Evolutionary conservation across 2,888 invertebrate species (phyloP).

Genomic region (Microctonus hyperodae): DNA sequence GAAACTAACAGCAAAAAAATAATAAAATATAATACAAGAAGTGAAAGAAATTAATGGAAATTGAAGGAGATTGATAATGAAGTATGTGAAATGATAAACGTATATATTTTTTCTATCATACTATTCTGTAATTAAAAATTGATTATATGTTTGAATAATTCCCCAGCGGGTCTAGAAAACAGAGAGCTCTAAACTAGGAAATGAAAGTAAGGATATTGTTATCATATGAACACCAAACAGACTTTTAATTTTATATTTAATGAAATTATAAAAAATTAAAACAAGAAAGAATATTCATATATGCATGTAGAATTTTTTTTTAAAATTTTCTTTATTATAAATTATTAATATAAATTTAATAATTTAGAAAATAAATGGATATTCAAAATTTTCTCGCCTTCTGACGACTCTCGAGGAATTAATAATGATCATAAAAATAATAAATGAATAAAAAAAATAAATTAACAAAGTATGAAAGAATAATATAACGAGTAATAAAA

Average conservation of each 20-base stretch:
- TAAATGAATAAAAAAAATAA: constrained; percentile 1
- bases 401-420: constrained; percentile 2
- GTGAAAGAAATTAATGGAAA: neutral
- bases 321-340: constrained; percentile 9
- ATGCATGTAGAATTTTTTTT: constrained; percentile 5
- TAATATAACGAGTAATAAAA: neutral
- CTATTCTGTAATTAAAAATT: constrained; percentile 18
- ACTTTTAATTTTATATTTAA: neutral
- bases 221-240: neutral
- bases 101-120: constrained; percentile 26
- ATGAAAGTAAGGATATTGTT: neutral
- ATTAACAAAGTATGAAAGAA: neutral
- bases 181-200: neutral
- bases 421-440: constrained; percentile 1
- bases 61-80: neutral
- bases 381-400: constrained; percentile 20
- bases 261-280: constrained; percentile 1
- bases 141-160: constrained; percentile 30
- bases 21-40: neutral
- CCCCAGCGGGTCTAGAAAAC: constrained; percentile 50
- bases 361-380: neutral
- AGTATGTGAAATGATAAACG: constrained; percentile 17
- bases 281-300: neutral
- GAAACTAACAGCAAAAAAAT: neutral
- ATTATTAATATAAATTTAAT: neutral